These are phyloP conservation scores for Noctuana brunneofusca DNA, from an alignment of 2,888 invertebrate genomes.

Conservation along the genomic window DNA sequence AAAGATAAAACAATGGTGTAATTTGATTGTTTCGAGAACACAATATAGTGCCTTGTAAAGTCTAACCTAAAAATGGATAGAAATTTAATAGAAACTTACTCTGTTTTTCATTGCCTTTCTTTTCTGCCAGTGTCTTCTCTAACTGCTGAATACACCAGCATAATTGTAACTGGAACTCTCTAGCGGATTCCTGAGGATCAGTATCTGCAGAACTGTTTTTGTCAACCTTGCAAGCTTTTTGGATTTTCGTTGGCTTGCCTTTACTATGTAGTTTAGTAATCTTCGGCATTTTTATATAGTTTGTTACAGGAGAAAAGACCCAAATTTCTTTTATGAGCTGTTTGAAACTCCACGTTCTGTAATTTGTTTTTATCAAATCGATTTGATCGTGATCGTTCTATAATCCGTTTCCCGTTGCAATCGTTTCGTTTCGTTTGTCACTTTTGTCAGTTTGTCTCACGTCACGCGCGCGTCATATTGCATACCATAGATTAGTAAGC, in stretches of 20 bases:
- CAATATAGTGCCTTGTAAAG: background rate
- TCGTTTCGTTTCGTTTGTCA: background rate
- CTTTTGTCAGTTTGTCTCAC: background rate
- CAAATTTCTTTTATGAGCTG: background rate
- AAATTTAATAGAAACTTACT: constrained; percentile 58
- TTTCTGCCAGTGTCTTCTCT: constrained; percentile 81
- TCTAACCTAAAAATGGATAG: constrained; percentile 10
- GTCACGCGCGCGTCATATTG: background rate
- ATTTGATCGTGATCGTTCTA: background rate
- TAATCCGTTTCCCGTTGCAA: too few relatives aligned
- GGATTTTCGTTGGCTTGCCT: constrained; percentile 67
- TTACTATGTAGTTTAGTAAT: constrained; percentile 71
- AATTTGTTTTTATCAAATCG: constrained; percentile 35
- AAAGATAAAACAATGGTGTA: too few relatives aligned
- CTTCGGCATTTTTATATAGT: constrained; percentile 62
- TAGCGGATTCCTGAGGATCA: constrained; percentile 78
- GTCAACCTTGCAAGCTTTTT: constrained; percentile 65
- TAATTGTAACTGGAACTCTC: constrained; percentile 89
- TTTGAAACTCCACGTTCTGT: constrained; percentile 51
- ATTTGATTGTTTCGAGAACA: too few relatives aligned
- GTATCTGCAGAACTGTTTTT: constrained; percentile 52
- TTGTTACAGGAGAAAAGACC: background rate
- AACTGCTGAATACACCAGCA: constrained; percentile 91
- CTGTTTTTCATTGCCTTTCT: constrained; percentile 84
- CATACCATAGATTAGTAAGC: background rate